Conservation (phyloP, 2,113 vertebrate species). For the Notarius lentiginosus region DNA sequence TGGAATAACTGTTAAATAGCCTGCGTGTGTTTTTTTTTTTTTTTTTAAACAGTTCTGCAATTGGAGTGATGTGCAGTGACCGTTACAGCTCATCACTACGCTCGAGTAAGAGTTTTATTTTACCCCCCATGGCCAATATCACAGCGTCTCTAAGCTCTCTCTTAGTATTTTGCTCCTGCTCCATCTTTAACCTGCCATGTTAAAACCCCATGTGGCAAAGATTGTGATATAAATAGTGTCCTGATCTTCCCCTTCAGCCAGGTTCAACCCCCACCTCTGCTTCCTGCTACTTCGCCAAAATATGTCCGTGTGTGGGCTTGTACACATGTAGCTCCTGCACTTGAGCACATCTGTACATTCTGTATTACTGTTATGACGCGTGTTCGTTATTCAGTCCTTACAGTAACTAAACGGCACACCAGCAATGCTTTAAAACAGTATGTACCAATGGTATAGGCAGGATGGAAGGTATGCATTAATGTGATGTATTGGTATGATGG, state of each 20-base stretch:
- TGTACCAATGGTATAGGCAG: no score
- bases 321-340: neutral
- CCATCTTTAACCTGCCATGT: neutral
- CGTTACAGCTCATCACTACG: neutral
- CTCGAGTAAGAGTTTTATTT: neutral
- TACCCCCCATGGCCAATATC: neutral
- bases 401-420: no score
- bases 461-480: no score
- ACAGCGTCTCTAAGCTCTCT: neutral
- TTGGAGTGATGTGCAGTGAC: neutral
- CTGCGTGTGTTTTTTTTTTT: no score
- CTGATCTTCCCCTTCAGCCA: neutral
- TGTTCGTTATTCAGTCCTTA: neutral
- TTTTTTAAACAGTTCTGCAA: no score
- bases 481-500: no score
- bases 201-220: neutral
- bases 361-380: neutral
- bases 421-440: neutral
- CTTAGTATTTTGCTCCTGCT: neutral
- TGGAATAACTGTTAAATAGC: no score
- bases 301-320: neutral
- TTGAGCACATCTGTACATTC: neutral
- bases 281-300: neutral
- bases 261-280: slow-evolving; percentile 36
- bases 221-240: slow-evolving; percentile 26